phyloP scores from a whole-genome alignment of 1,140 invertebrate species.

The Onthophagus taurus region DNA sequence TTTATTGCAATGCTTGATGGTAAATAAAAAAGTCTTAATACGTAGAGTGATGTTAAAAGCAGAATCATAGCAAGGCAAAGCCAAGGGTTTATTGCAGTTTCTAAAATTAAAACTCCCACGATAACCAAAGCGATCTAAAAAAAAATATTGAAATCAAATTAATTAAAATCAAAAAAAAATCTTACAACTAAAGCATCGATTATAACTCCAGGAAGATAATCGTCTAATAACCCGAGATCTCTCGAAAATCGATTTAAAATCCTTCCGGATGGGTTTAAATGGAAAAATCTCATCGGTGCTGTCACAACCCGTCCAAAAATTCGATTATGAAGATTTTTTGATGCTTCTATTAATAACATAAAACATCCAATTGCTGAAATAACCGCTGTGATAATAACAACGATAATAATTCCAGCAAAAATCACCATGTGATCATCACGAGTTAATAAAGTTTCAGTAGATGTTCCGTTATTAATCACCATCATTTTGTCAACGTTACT shows the following conservation, averaged over 20 bases:
- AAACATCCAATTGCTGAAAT: slow-evolving; percentile 9
- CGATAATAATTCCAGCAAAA: slow-evolving; percentile 1
- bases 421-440: slow-evolving; percentile 2
- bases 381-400: slow-evolving; percentile 3
- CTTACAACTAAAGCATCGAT: slow-evolving; percentile 8
- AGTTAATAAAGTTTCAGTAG: neutral
- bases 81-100: neutral
- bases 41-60: neutral
- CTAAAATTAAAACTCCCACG: neutral
- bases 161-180: too few species aligned
- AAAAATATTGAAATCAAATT: too few species aligned
- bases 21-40: neutral
- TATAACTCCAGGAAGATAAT: slow-evolving; percentile 16
- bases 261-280: slow-evolving; percentile 42
- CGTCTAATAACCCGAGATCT: slow-evolving; percentile 37
- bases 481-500: too few species aligned
- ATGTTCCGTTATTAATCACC: neutral
- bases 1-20: slow-evolving; percentile 74
- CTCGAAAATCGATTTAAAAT: slow-evolving; percentile 45
- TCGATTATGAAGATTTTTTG: slow-evolving; percentile 52
- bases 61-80: neutral
- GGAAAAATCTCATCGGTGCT: slow-evolving; percentile 48
- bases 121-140: neutral
- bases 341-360: slow-evolving; percentile 32
- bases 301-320: slow-evolving; percentile 52